A percentile compares a stretch with the other conserved stretches of the same genome.
Evolutionary conservation across 2,113 vertebrate species (phyloP).

Genomic region (Morphnarchus princeps): DNA sequence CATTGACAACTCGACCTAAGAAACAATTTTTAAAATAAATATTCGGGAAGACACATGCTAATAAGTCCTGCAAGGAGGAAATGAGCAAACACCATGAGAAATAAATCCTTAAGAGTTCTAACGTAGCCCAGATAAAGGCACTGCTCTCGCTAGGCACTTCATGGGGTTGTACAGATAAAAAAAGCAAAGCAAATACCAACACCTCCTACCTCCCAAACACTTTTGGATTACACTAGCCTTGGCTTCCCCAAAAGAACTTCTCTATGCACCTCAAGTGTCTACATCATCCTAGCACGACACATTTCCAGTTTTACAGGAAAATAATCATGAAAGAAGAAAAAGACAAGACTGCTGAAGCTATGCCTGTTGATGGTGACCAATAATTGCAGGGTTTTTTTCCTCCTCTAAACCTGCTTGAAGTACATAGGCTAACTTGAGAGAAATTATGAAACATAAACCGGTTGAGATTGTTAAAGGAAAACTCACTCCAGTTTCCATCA

Average conservation of each 20-base stretch:
- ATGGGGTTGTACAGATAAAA: background rate
- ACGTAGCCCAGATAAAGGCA: background rate
- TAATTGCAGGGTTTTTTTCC: background rate
- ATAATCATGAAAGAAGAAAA: background rate
- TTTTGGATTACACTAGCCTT: background rate
- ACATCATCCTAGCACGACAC: background rate
- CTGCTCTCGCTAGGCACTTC: background rate
- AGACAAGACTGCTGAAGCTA: background rate
- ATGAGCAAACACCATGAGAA: background rate
- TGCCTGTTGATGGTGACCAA: background rate
- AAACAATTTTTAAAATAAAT: background rate
- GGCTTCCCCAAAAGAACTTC: background rate
- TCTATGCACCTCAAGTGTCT: background rate
- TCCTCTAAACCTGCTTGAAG: background rate
- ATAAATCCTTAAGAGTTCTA: background rate
- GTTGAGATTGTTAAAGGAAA: background rate
- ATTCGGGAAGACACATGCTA: background rate
- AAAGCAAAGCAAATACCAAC: background rate
- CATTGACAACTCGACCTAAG: slow-evolving; percentile 96
- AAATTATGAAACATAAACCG: background rate
- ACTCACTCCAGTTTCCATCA: background rate
- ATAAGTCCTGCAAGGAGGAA: background rate
- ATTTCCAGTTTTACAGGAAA: background rate
- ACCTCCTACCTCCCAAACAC: background rate
- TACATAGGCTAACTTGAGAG: background rate